phyloP scores from a whole-genome alignment of 1,140 invertebrate species.

The Spodoptera frugiperda region DNA sequence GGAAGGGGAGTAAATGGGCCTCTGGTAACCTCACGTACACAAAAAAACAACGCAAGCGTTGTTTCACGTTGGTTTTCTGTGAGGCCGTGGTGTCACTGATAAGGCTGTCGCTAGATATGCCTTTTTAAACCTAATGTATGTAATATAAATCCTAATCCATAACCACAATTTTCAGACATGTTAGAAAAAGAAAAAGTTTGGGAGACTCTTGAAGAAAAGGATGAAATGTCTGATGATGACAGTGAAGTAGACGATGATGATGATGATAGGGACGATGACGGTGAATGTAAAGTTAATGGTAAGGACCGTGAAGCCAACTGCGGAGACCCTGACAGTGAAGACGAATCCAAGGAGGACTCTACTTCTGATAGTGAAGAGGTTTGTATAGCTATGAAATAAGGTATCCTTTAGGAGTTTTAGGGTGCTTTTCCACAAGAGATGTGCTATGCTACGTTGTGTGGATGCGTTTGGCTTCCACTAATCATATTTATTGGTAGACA shows the following conservation, averaged over 20 bases:
- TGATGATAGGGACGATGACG: constrained; percentile 48
- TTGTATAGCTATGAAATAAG: not conserved
- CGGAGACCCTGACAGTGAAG: constrained; percentile 9
- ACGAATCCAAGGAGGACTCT: not conserved
- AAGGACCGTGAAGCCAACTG: constrained; percentile 18
- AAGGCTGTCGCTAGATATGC: no score
- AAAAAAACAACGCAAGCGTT: no score
- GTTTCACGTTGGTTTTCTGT: no score
- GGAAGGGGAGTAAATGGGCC: no score
- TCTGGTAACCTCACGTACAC: no score
- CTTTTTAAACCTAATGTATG: no score
- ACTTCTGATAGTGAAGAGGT: constrained; percentile 21
- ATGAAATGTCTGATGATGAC: constrained; percentile 81
- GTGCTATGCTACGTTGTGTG: no score
- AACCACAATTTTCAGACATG: constrained; percentile 65
- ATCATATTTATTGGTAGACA: no score
- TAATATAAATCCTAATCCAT: not conserved
- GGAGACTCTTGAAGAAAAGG: constrained; percentile 84
- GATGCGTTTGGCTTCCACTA: no score
- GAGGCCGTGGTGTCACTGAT: no score
- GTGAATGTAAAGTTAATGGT: constrained; percentile 46
- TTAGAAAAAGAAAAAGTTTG: constrained; percentile 82
- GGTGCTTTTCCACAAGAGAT: no score
- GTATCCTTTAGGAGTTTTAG: no score
- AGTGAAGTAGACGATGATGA: constrained; percentile 70